Evolutionary conservation across 2,113 vertebrate genomes (phyloP).

Genomic region (Callocephalon fimbriatum): DNA sequence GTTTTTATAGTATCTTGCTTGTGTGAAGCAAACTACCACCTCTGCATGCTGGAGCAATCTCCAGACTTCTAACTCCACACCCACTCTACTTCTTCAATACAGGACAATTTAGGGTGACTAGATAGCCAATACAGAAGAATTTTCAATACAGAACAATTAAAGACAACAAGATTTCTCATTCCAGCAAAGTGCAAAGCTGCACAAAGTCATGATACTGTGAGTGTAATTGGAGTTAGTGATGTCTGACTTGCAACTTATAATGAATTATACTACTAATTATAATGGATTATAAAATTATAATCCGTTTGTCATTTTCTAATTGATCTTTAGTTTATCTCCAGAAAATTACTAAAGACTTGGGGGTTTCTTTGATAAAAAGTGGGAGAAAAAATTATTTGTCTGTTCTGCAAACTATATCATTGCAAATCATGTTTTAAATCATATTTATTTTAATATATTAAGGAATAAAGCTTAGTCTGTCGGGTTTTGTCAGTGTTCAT

Average conservation of each 20-base stretch:
- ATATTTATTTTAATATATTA: not conserved
- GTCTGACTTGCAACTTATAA: not conserved
- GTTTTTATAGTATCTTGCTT: not conserved
- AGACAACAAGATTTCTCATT: not conserved
- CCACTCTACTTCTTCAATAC: not conserved
- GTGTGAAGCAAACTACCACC: not conserved
- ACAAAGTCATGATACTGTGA: not conserved
- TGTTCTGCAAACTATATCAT: not conserved
- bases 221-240: not conserved
- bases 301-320: not conserved
- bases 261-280: not conserved
- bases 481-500: not conserved
- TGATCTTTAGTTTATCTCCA: not conserved
- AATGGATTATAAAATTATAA: not conserved
- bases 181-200: not conserved
- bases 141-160: not conserved
- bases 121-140: not conserved
- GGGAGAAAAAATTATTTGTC: accelerated
- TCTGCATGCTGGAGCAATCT: not conserved
- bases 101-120: not conserved
- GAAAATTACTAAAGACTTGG: not conserved
- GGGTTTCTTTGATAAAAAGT: not conserved
- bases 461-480: not conserved
- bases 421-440: not conserved
- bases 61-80: not conserved